A percentile compares a stretch with the other conserved stretches of the same genome.
Conservation (phyloP, 2,113 vertebrate genomes). For the Ondatra zibethicus region DNA sequence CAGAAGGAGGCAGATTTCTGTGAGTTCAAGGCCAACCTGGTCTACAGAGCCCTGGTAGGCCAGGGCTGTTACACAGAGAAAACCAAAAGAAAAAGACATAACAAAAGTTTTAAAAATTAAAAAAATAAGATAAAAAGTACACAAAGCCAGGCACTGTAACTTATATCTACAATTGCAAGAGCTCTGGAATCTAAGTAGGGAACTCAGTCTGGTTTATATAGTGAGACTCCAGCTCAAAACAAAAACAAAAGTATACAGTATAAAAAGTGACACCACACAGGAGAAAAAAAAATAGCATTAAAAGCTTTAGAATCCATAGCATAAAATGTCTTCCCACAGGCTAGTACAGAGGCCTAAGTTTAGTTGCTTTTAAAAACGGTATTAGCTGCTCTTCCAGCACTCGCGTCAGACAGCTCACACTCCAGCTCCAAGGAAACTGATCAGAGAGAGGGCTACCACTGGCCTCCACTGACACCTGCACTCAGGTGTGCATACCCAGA, state of each 20-base stretch:
- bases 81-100: background rate
- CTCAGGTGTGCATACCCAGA: background rate
- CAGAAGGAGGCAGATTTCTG: background rate
- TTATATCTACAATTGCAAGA: background rate
- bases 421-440: background rate
- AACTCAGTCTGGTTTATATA: background rate
- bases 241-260: background rate
- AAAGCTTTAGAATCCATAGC: constrained; percentile 28
- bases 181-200: background rate
- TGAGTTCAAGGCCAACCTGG: background rate
- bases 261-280: background rate
- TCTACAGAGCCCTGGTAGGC: background rate
- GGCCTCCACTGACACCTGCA: background rate
- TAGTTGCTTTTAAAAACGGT: background rate
- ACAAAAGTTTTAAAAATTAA: background rate
- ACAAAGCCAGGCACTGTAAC: background rate
- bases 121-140: background rate
- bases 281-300: background rate
- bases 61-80: background rate
- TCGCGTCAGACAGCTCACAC: background rate
- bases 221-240: background rate
- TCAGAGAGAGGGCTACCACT: background rate
- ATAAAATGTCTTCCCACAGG: background rate
- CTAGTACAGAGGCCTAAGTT: background rate
- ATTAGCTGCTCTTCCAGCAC: background rate